Evolutionary conservation across 2,113 vertebrate genomes (phyloP).

Genomic region (Chaetorhynchus papuensis): DNA sequence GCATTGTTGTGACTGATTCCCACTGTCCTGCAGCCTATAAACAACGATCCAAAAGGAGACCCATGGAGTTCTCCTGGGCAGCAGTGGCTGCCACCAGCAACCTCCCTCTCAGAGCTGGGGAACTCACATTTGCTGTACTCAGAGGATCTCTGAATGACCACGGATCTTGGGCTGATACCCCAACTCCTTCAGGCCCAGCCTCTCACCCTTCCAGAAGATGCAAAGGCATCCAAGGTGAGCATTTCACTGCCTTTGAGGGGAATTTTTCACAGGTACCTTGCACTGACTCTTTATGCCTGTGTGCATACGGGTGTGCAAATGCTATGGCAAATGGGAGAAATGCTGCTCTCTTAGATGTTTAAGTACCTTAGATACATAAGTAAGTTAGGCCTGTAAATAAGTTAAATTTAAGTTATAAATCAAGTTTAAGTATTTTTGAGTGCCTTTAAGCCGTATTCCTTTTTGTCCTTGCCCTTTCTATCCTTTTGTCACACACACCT

Average conservation of each 20-base stretch:
- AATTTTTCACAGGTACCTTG: background rate
- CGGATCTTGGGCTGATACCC: background rate
- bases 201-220: background rate
- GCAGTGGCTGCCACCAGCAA: background rate
- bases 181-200: background rate
- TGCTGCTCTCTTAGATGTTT: background rate
- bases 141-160: fast-evolving
- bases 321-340: background rate
- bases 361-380: background rate
- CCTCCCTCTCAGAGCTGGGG: background rate
- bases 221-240: background rate
- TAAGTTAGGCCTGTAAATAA: background rate
- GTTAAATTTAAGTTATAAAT: background rate
- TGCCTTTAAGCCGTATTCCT: background rate
- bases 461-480: background rate
- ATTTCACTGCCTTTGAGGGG: background rate
- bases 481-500: background rate
- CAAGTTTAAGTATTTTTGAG: background rate
- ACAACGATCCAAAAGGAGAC: background rate
- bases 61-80: too few species aligned
- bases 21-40: background rate
- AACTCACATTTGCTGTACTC: background rate
- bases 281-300: background rate
- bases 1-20: too few species aligned
- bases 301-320: background rate